Percentiles rank a stretch among this genome's conserved stretches.
phyloP scores from a whole-genome alignment of 35 echinoderm and acorn worm species.

The Lytechinus variegatus region DNA sequence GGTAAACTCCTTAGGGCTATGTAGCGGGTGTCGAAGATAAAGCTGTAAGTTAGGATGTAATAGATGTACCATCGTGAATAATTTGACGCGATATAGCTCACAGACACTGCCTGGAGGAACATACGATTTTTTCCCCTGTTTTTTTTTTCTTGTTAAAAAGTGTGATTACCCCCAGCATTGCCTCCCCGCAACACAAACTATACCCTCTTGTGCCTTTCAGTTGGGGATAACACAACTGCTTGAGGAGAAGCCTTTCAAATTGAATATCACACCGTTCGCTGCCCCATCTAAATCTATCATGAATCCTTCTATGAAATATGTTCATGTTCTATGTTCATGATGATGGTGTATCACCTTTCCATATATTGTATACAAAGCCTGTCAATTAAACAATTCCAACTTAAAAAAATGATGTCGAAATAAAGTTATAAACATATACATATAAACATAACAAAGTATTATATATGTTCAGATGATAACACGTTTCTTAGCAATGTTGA shows the following conservation, averaged over 20 bases:
- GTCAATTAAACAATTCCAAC: no score
- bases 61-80: constrained; percentile 28
- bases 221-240: neutral
- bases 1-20: constrained; percentile 1
- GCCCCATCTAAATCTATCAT: neutral
- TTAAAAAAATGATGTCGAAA: no score
- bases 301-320: neutral
- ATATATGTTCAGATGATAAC: no score
- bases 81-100: constrained; percentile 25
- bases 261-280: neutral
- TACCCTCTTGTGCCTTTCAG: neutral
- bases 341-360: neutral
- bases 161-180: neutral
- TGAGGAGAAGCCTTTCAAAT: neutral
- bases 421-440: no score
- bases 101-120: neutral
- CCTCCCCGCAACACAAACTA: neutral
- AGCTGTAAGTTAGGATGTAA: neutral
- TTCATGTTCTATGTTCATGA: neutral
- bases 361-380: neutral
- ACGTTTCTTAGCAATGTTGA: no score
- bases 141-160: neutral
- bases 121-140: neutral
- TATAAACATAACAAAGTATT: no score
- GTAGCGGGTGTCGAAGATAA: neutral